A percentile compares a stretch with the other conserved stretches of the same genome.
Evolutionary conservation across 2,113 vertebrate species (phyloP).

Genomic region (Otolemur garnettii): DNA sequence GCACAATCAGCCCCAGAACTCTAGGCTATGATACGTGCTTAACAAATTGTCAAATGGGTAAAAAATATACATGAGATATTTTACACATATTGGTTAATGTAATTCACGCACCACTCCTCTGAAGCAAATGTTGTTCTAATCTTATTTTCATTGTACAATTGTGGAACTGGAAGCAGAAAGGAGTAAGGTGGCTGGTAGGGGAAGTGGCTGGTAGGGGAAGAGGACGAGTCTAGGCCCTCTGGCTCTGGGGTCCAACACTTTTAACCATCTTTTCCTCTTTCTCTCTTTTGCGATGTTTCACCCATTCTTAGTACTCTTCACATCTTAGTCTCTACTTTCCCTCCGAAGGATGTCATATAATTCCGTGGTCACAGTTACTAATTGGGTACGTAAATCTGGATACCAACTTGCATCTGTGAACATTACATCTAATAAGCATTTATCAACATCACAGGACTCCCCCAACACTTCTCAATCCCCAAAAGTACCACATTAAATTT

Average conservation of each 20-base stretch:
- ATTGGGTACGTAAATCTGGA: neutral
- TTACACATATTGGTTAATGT: neutral
- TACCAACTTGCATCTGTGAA: neutral
- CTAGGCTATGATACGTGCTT: neutral
- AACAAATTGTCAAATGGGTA: neutral
- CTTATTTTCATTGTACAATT: neutral
- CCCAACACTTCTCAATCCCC: neutral
- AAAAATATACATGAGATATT: neutral
- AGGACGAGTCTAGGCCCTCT: neutral
- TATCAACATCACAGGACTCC: neutral
- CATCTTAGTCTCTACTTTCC: neutral
- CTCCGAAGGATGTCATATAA: neutral
- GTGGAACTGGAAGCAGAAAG: neutral
- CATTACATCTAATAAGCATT: neutral
- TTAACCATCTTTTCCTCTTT: neutral
- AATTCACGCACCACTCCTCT: neutral
- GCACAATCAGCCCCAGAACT: neutral
- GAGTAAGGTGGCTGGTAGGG: neutral
- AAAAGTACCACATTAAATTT: neutral
- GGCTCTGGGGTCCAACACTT: neutral
- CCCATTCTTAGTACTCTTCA: neutral
- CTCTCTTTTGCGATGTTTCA: neutral
- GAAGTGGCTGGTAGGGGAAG: neutral
- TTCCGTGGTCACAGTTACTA: neutral
- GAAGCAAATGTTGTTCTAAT: neutral